Percentiles rank a stretch among this genome's conserved stretches.
Conservation (phyloP, 1,140 invertebrate genomes). For the Drosophila mayri region DNA sequence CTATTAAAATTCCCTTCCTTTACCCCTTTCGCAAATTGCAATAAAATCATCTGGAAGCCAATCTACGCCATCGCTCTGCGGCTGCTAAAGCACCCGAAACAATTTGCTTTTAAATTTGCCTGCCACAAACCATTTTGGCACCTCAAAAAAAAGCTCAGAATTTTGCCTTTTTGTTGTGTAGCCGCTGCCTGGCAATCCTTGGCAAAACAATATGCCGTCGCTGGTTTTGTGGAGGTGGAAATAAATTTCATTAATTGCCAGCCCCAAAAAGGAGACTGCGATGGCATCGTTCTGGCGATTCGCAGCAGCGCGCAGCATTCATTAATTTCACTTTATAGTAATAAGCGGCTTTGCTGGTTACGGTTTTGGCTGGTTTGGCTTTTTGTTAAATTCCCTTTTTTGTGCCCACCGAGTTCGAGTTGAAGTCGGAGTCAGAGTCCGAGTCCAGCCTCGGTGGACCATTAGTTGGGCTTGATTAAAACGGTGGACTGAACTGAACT, state of each 20-base stretch:
- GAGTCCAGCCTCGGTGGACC: slow-evolving; percentile 44
- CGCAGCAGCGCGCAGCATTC: slow-evolving; percentile 44
- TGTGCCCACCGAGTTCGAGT: neutral
- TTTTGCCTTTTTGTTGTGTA: slow-evolving; percentile 3
- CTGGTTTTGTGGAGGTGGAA: slow-evolving; percentile 47
- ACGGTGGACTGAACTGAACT: slow-evolving; percentile 45
- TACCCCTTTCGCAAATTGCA: slow-evolving; percentile 53
- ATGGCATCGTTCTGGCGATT: slow-evolving; percentile 39
- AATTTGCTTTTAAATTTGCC: slow-evolving; percentile 76
- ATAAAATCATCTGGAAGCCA: slow-evolving; percentile 59
- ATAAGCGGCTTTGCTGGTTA: slow-evolving; percentile 81
- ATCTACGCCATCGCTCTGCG: slow-evolving; percentile 37
- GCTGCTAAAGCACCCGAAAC: slow-evolving; percentile 44
- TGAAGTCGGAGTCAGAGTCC: neutral
- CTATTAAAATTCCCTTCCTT: slow-evolving; percentile 43
- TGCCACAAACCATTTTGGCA: slow-evolving; percentile 44
- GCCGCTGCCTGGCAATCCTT: slow-evolving; percentile 2
- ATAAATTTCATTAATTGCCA: slow-evolving; percentile 83
- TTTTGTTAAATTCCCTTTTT: slow-evolving; percentile 5
- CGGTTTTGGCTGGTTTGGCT: slow-evolving; percentile 50
- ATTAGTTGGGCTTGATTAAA: slow-evolving; percentile 80
- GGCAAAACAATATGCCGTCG: slow-evolving; percentile 61
- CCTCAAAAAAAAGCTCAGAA: slow-evolving; percentile 36
- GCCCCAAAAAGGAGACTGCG: slow-evolving; percentile 49
- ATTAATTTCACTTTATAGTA: slow-evolving; percentile 84